Percentiles rank a stretch among this genome's conserved stretches.
phyloP scores from a whole-genome alignment of 2,113 vertebrate genomes.

The Spilogale gracilis region DNA sequence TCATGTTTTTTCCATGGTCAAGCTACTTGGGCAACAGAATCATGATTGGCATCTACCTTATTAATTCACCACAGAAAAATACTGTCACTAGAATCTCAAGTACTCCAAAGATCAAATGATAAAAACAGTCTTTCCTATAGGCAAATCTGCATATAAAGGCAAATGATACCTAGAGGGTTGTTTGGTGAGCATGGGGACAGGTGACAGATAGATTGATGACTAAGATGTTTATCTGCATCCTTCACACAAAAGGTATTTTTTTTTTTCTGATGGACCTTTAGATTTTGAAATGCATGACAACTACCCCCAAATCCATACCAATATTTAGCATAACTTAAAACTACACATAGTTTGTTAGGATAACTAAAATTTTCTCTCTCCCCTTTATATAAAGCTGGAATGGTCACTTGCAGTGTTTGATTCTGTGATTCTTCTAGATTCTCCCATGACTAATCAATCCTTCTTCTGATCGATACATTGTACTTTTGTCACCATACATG shows the following conservation, averaged over 20 bases:
- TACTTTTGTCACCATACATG: not conserved
- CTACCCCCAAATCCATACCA: not conserved
- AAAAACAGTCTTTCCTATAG: not conserved
- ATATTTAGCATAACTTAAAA: not conserved
- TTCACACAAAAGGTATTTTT: not conserved
- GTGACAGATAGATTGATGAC: not conserved
- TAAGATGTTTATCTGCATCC: not conserved
- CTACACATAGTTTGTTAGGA: not conserved
- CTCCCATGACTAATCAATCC: not conserved
- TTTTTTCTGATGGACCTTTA: not conserved
- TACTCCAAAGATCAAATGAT: not conserved
- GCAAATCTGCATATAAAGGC: not conserved
- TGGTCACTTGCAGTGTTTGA: not conserved
- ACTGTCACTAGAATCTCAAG: conserved; percentile 21
- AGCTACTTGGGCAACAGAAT: conserved; percentile 3
- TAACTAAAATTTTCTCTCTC: not conserved
- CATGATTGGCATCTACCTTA: not conserved
- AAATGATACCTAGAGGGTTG: not conserved
- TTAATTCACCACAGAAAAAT: conserved; percentile 59
- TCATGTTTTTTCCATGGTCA: conserved; percentile 34
- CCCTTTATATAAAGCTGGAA: not conserved
- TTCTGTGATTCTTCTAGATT: not conserved
- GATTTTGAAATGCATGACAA: not conserved
- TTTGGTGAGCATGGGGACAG: not conserved
- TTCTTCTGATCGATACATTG: not conserved